Conservation (phyloP, 2,797 vertebrate genomes). For the Lepilemur septentrionalis region DNA sequence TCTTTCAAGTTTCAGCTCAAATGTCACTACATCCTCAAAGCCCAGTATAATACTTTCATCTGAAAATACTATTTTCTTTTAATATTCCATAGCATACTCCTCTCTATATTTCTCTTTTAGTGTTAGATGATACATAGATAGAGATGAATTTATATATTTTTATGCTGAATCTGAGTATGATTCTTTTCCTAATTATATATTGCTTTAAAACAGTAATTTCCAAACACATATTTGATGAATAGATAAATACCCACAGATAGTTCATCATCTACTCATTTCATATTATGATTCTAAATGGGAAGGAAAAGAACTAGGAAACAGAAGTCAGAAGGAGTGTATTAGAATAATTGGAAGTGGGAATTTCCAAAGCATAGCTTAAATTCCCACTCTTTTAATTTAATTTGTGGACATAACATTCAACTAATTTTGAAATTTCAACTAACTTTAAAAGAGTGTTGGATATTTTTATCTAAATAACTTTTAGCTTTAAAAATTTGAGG, state of each 20-base stretch:
- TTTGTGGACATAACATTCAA: not conserved
- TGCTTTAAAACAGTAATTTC: not conserved
- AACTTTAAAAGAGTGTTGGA: not conserved
- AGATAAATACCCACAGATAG: not conserved
- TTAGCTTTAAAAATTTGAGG: not conserved
- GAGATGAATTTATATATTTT: not conserved
- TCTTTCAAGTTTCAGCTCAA: not conserved
- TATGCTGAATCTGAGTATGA: not conserved
- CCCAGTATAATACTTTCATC: not conserved
- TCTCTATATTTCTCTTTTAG: not conserved
- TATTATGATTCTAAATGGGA: not conserved
- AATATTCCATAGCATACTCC: not conserved
- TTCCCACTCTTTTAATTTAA: not conserved
- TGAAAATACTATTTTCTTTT: not conserved
- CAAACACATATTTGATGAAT: not conserved
- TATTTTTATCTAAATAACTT: not conserved
- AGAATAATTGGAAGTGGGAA: not conserved
- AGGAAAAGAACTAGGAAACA: not conserved
- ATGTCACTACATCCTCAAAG: not conserved
- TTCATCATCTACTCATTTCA: not conserved
- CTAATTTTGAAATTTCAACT: not conserved
- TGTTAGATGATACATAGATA: not conserved
- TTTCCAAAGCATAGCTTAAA: not conserved
- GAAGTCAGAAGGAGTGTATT: not conserved
- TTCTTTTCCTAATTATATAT: not conserved